Percentiles rank a stretch among this genome's conserved stretches.
These are phyloP conservation scores for Eurosta solidaginis DNA, from an alignment of 1,140 invertebrate genomes.

Conservation along the genomic window DNA sequence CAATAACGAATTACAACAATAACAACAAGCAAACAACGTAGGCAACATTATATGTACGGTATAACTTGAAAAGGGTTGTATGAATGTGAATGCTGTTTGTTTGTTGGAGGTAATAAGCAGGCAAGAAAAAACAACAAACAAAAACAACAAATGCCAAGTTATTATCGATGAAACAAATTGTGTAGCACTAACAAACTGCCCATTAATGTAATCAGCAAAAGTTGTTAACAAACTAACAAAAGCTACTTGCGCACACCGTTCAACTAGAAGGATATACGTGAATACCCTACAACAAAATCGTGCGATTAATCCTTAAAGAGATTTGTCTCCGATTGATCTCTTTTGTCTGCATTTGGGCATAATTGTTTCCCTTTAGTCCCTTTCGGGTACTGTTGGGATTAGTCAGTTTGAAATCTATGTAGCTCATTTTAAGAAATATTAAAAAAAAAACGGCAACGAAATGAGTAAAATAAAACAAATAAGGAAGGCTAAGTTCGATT, in stretches of 20 bases:
- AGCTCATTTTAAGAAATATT: no score
- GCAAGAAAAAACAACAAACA: neutral
- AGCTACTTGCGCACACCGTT: neutral
- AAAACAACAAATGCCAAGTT: neutral
- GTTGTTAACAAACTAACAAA: constrained; percentile 18
- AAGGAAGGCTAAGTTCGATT: no score
- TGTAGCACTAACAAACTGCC: constrained; percentile 22
- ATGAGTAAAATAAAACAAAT: no score
- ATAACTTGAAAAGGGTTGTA: neutral
- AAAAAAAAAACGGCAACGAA: no score
- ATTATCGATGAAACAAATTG: constrained; percentile 37
- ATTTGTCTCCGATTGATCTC: no score
- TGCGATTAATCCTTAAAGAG: neutral
- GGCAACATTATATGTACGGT: neutral
- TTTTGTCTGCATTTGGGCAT: no score
- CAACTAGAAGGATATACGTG: neutral
- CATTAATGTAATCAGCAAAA: constrained; percentile 32
- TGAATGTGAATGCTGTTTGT: neutral
- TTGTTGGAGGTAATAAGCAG: neutral
- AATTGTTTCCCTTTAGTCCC: no score
- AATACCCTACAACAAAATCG: neutral
- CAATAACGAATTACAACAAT: neutral
- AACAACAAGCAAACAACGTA: neutral
- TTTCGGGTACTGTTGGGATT: no score
- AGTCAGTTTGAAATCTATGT: no score